Percentiles rank a stretch among this genome's conserved stretches.
Evolutionary conservation across 2,113 vertebrate species (phyloP).

Genomic region (Etheostoma cragini): DNA sequence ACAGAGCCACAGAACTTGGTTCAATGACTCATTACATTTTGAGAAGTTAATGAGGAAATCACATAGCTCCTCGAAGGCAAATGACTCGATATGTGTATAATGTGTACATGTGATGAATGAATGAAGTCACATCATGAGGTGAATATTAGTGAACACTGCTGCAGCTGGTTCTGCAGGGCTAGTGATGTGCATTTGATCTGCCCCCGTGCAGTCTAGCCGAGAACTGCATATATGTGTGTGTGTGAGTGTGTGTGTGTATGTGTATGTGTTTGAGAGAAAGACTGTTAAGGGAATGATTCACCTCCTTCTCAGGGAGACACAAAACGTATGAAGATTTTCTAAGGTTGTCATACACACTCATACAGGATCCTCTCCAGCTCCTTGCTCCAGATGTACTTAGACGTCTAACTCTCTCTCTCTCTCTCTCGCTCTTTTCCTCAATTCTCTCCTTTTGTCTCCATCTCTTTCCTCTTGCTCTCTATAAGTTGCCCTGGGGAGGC

Average conservation of each 20-base stretch:
- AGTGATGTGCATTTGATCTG: conserved; percentile 51
- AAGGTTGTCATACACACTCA: conserved; percentile 54
- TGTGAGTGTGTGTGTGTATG: background rate
- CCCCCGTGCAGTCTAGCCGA: conserved; percentile 1
- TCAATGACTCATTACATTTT: conserved; percentile 67
- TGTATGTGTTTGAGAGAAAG: conserved; percentile 10
- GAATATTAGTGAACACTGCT: conserved; percentile 17
- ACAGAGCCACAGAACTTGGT: conserved; percentile 61
- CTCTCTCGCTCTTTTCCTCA: background rate
- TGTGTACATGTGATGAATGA: conserved; percentile 57
- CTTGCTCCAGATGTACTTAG: conserved; percentile 43
- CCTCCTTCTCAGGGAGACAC: conserved; percentile 61
- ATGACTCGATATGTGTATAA: conserved; percentile 35
- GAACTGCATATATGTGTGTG: conserved; percentile 11
- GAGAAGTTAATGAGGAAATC: conserved; percentile 75
- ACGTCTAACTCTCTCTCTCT: background rate
- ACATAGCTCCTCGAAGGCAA: conserved; percentile 64
- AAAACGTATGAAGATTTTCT: conserved; percentile 69
- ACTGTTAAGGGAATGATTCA: conserved; percentile 63
- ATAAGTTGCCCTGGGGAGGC: conserved; percentile 45
- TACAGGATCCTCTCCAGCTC: conserved; percentile 3
- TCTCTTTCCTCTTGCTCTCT: conserved; percentile 2
- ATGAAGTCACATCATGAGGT: conserved; percentile 37
- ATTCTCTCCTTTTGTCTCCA: background rate
- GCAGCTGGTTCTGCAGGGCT: conserved; percentile 39